Percentiles rank a stretch among this genome's conserved stretches.
phyloP scores from a whole-genome alignment of 2,113 vertebrate species.

The Cyanoderma ruficeps region DNA sequence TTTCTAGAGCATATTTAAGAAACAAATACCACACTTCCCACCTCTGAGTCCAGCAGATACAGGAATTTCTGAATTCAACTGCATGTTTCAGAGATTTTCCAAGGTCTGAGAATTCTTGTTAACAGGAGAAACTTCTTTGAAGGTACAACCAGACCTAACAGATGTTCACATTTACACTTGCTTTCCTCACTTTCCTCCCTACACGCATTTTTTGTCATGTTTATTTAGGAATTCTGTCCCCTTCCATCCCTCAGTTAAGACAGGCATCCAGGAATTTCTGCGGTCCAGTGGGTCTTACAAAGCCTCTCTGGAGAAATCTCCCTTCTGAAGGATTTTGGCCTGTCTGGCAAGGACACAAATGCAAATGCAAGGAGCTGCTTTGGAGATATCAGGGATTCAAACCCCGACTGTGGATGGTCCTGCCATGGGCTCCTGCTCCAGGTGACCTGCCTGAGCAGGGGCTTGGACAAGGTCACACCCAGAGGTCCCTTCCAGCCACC shows the following conservation, averaged over 20 bases:
- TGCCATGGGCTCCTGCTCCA: background rate
- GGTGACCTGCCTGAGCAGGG: background rate
- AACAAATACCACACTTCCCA: background rate
- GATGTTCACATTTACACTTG: background rate
- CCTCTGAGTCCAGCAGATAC: background rate
- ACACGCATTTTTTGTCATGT: background rate
- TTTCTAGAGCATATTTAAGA: background rate
- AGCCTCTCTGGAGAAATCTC: background rate
- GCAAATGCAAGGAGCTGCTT: background rate
- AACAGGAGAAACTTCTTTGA: background rate
- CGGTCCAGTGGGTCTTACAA: background rate
- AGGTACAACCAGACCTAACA: background rate
- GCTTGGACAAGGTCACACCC: background rate
- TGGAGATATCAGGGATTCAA: background rate
- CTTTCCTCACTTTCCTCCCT: background rate
- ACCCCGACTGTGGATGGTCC: accelerated
- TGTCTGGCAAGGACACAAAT: background rate
- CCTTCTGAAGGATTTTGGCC: background rate
- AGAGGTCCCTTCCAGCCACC: background rate
- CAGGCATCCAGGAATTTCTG: background rate
- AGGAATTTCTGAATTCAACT: background rate
- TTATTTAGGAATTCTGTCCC: background rate
- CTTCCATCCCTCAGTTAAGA: background rate
- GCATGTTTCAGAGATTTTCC: background rate
- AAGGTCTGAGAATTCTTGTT: background rate